Evolutionary conservation across 2,888 invertebrate species (phyloP).

Genomic region (Calliopum simillimum): DNA sequence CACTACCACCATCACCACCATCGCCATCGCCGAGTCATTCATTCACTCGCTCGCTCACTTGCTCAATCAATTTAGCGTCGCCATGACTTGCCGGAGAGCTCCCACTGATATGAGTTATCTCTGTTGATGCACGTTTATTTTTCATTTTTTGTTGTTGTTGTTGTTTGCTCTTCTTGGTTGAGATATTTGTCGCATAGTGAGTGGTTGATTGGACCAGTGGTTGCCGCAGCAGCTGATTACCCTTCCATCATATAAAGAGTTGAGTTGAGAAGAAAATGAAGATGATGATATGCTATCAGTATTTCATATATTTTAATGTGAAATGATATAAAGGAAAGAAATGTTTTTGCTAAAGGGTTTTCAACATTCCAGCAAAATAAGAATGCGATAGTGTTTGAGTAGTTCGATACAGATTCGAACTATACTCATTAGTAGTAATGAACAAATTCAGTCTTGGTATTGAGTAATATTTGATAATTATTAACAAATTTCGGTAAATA

Average conservation of each 20-base stretch:
- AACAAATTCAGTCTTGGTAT: too few species aligned
- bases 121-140: conserved; percentile 28
- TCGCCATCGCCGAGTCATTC: conserved; percentile 1
- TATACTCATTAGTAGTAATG: too few species aligned
- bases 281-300: conserved; percentile 11
- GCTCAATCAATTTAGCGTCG: conserved; percentile 32
- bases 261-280: background rate
- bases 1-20: background rate
- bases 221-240: background rate
- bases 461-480: too few species aligned
- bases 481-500: too few species aligned
- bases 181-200: background rate
- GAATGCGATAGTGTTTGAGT: too few species aligned
- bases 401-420: too few species aligned
- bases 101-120: conserved; percentile 30
- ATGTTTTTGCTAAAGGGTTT: too few species aligned
- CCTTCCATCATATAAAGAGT: background rate
- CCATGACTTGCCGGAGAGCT: conserved; percentile 14
- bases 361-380: too few species aligned
- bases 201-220: conserved; percentile 1
- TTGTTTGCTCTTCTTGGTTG: background rate
- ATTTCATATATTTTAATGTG: background rate
- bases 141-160: conserved; percentile 6
- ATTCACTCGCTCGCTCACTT: conserved; percentile 9
- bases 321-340: background rate